A percentile compares a stretch with the other conserved stretches of the same genome.
These are phyloP conservation scores for Octonoba sinensis DNA, from an alignment of 2,888 invertebrate species.

Conservation along the genomic window DNA sequence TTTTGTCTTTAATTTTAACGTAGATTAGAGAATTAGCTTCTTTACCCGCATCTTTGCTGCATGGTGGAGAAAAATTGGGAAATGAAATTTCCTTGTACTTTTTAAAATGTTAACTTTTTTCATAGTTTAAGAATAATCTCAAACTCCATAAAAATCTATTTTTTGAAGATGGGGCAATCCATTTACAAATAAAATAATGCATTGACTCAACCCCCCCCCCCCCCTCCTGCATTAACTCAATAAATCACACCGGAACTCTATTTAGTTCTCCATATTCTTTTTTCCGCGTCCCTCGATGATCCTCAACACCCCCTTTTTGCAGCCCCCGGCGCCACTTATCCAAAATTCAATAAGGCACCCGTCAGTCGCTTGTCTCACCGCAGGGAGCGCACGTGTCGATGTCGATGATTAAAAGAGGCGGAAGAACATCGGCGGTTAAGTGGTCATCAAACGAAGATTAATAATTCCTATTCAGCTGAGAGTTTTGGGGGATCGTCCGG, in stretches of 20 bases:
- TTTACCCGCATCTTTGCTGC: no score
- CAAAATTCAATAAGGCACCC: constrained; percentile 16
- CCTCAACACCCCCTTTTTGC: not conserved
- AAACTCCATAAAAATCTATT: no score
- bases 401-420: constrained; percentile 18
- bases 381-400: constrained; percentile 40
- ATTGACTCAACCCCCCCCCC: not conserved
- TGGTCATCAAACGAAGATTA: constrained; percentile 46
- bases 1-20: no score
- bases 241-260: constrained; percentile 21
- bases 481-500: not conserved
- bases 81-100: no score
- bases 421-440: constrained; percentile 44
- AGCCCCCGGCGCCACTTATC: constrained; percentile 6
- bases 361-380: not conserved
- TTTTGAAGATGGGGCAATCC: no score
- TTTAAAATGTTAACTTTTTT: no score
- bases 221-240: not conserved
- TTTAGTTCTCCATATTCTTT: constrained; percentile 20
- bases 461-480: constrained; percentile 15
- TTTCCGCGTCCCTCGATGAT: not conserved
- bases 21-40: no score
- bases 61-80: no score
- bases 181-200: no score
- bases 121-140: no score